Conservation (phyloP, 2,888 invertebrate genomes). For the Drosophila multiciliata region DNA sequence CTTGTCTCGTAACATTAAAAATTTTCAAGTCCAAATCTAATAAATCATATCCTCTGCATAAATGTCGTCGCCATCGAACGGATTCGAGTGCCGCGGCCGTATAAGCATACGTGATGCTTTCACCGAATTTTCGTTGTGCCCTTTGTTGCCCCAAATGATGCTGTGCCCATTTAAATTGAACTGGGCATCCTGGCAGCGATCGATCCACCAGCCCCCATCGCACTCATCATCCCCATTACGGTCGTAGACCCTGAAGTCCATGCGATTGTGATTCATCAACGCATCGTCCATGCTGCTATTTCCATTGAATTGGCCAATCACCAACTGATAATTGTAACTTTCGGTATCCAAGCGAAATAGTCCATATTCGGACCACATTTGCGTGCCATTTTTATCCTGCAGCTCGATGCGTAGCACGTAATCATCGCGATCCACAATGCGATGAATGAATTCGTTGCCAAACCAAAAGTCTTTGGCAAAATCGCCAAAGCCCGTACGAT, state of each 20-base stretch:
- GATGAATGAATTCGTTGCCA: slow-evolving; percentile 87
- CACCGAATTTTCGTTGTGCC: slow-evolving; percentile 86
- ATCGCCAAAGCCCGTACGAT: slow-evolving; percentile 87
- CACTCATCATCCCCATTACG: slow-evolving; percentile 86
- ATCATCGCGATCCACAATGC: slow-evolving; percentile 83
- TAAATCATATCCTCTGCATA: slow-evolving; percentile 30
- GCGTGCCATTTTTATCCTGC: slow-evolving; percentile 85
- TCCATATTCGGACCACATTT: slow-evolving; percentile 86
- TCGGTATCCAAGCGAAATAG: slow-evolving; percentile 84
- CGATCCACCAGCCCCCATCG: slow-evolving; percentile 88
- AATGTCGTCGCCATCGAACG: slow-evolving; percentile 22
- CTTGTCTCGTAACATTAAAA: background rate
- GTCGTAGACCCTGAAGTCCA: slow-evolving; percentile 84
- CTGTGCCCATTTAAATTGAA: slow-evolving; percentile 81
- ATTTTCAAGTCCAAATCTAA: slow-evolving; percentile 19
- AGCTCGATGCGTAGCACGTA: slow-evolving; percentile 86
- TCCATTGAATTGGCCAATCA: slow-evolving; percentile 82
- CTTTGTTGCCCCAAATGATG: slow-evolving; percentile 87
- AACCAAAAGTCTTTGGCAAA: slow-evolving; percentile 87
- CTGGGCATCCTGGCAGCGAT: slow-evolving; percentile 80
- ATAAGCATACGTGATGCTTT: slow-evolving; percentile 86
- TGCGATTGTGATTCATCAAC: slow-evolving; percentile 86
- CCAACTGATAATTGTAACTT: slow-evolving; percentile 84
- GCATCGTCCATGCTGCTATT: slow-evolving; percentile 86
- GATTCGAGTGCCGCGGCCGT: slow-evolving; percentile 62